Evolutionary conservation across 1,140 invertebrate species (phyloP), one percentile per base, ranked within the genome.

Genomic region (Macrobrachium rosenbergii): DNA sequence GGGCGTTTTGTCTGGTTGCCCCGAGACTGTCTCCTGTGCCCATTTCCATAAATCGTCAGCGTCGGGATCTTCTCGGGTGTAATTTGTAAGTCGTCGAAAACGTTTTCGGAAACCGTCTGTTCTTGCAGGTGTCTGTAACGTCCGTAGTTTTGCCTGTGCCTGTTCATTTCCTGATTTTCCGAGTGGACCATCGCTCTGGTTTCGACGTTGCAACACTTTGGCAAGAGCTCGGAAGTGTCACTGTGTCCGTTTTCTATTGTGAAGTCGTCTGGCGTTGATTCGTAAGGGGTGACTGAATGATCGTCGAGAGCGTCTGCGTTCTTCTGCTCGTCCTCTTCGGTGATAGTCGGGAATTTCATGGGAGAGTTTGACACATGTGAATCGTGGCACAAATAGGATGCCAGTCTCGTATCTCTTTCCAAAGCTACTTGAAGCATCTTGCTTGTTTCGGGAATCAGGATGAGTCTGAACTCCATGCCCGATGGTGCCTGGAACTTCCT

Each of bases 381-480:
- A 10, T 81, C 84, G 23, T 75, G 69, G 28, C 67, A 63, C 52
- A 87, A 52, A 43, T 82, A 81, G 17, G 78, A 75, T 19, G 75
- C 59, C 6, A 87, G 52, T 37, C 84, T 81, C 28, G 84, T 87
- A 59, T 87, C 84, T 62, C 78, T 63, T n/a, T 87, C 84, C 19
- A 75, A 11, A 58, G 84, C 84, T 63, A 62, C 52, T 59, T 87
- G 67, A 21, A 87, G 67, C 76, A 87, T 87, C 45, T 87, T 87
- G 37, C 84, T 87, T 11, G 84, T 87, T 63, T 87, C 84, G 19
- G 84, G 84, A 23, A 87, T 45, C 17, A 81, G 63, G 17, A 87
- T 82, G 14, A 87, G 69, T 37, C 78, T 77, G 78, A 87, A 87
- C 45, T 87, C 84, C 8, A 75, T 10, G 58, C 64, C 19, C 21